These are phyloP conservation scores for Dascyllus trimaculatus DNA, from an alignment of 2,113 vertebrate genomes.

Conservation along the genomic window DNA sequence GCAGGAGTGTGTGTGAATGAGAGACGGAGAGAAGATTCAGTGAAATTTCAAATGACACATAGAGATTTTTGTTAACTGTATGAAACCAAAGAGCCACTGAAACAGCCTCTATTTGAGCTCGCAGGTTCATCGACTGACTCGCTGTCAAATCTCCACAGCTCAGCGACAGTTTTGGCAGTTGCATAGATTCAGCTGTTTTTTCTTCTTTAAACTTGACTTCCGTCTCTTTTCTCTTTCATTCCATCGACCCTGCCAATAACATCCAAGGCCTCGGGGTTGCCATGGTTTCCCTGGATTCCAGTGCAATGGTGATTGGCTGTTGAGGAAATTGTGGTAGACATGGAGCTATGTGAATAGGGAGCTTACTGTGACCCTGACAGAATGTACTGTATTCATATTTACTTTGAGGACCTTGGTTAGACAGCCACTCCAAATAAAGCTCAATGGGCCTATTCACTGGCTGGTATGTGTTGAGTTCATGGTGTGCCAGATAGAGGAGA, in stretches of 20 bases:
- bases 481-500: conserved; percentile 20
- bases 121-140: conserved; percentile 53
- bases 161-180: conserved; percentile 52
- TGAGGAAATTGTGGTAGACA: conserved; percentile 63
- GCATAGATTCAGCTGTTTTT: conserved; percentile 44
- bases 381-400: conserved; percentile 79
- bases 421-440: conserved; percentile 62
- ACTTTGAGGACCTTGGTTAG: conserved; percentile 67
- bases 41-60: conserved; percentile 23
- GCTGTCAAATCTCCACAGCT: conserved; percentile 54
- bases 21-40: neutral
- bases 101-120: conserved; percentile 25
- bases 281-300: conserved; percentile 77
- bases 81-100: conserved; percentile 17
- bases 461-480: conserved; percentile 39
- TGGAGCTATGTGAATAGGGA: conserved; percentile 68
- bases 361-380: conserved; percentile 74
- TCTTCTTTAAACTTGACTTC: conserved; percentile 72
- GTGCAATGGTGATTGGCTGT: conserved; percentile 71
- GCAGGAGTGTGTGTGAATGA: neutral
- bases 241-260: conserved; percentile 72
- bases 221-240: conserved; percentile 66
- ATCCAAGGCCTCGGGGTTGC: conserved; percentile 77
- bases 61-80: conserved; percentile 21
- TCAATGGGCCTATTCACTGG: conserved; percentile 63